phyloP scores from a whole-genome alignment of 37 sponge, comb jelly and placozoan species.

The Oscarella lobularis region DNA sequence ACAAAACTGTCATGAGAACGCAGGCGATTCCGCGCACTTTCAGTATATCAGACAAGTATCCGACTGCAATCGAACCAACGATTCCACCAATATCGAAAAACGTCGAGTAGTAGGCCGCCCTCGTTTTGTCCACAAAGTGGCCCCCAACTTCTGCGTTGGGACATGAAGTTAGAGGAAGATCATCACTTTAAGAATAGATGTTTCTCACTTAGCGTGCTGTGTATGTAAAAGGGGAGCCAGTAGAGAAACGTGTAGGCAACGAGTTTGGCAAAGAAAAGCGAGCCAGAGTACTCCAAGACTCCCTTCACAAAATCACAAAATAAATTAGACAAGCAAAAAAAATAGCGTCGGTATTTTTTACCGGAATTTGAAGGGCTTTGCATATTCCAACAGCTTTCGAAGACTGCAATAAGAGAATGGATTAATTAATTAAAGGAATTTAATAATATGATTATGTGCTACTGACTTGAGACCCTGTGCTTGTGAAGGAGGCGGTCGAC shows the following conservation, averaged over 20 bases:
- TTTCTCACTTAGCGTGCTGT: slow-evolving; percentile 1
- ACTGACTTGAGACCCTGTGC: too few relatives aligned
- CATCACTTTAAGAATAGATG: too few relatives aligned
- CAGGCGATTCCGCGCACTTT: background rate
- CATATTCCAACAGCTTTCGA: slow-evolving; percentile 45
- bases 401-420: too few relatives aligned
- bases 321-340: too few relatives aligned
- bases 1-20: background rate
- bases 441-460: too few relatives aligned
- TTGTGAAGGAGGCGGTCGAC: too few relatives aligned
- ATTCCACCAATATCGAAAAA: slow-evolving; percentile 79
- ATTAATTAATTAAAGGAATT: too few relatives aligned
- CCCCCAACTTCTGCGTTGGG: too few relatives aligned
- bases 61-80: slow-evolving; percentile 20
- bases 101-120: slow-evolving; percentile 47
- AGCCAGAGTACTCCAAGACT: slow-evolving; percentile 74
- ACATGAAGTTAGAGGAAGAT: too few relatives aligned
- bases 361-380: slow-evolving; percentile 55
- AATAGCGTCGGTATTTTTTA: too few relatives aligned
- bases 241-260: slow-evolving; percentile 78
- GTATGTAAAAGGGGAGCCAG: slow-evolving; percentile 69
- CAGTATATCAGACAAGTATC: background rate
- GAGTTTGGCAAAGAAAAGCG: slow-evolving; percentile 81
- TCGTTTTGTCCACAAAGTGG: too few relatives aligned
- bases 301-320: slow-evolving; percentile 39